These are phyloP conservation scores for Hyaena hyaena DNA, from an alignment of 2,113 vertebrate species.

Conservation along the genomic window DNA sequence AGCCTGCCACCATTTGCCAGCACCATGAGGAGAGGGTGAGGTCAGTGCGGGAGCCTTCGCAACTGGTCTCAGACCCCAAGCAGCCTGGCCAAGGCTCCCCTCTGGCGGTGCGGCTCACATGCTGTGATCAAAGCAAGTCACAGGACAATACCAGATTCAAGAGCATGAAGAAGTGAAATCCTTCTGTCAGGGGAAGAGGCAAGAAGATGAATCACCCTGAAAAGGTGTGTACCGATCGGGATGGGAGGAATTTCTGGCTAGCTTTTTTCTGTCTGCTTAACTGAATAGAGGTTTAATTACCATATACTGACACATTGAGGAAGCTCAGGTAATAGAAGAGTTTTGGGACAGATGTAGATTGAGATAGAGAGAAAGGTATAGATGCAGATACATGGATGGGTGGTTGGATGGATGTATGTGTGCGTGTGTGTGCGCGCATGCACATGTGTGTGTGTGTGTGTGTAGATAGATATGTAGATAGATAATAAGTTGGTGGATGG, in stretches of 20 bases:
- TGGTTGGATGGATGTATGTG: not conserved
- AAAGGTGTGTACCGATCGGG: fast-evolving
- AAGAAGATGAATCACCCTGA: no score
- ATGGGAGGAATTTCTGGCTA: not conserved
- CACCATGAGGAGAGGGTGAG: no score
- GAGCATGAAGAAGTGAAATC: not conserved
- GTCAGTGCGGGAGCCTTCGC: not conserved
- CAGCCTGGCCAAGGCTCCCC: no score
- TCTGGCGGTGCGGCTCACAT: no score
- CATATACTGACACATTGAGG: not conserved
- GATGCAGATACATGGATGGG: not conserved
- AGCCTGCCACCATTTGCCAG: not conserved
- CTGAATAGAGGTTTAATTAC: not conserved
- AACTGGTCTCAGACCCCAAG: not conserved
- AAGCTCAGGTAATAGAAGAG: not conserved
- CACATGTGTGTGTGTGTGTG: no score
- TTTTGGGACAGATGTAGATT: not conserved
- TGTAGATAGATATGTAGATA: no score
- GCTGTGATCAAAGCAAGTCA: no score
- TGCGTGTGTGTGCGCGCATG: no score
- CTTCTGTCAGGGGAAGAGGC: no score
- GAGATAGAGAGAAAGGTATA: not conserved
- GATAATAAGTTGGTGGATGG: no score
- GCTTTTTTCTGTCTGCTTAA: not conserved
- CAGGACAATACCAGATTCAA: not conserved